These are phyloP conservation scores for Leptothorax acervorum DNA, from an alignment of 2,888 invertebrate species.

Conservation along the genomic window DNA sequence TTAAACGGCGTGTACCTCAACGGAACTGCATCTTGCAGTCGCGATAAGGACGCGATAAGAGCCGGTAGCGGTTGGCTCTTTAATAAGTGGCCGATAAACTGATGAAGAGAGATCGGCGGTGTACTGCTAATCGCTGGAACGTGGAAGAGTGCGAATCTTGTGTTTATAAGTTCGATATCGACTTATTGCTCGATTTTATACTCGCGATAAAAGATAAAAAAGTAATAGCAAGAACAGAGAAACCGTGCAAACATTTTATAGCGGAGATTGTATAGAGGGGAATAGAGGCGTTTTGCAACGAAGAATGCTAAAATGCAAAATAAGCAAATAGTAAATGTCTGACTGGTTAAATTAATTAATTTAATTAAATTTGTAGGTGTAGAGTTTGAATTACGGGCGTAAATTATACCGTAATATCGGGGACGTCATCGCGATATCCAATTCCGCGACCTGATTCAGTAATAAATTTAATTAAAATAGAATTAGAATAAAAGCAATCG, in stretches of 20 bases:
- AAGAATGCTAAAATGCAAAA: not conserved
- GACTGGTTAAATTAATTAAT: not conserved
- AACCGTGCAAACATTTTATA: not conserved
- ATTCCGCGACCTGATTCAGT: not conserved
- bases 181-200: not conserved
- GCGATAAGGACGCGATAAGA: constrained; percentile 59
- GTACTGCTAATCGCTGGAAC: constrained; percentile 18
- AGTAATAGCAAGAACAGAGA: not conserved
- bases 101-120: constrained; percentile 31
- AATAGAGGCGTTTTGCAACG: not conserved
- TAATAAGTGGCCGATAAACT: constrained; percentile 54
- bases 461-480: constrained; percentile 27
- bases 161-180: constrained; percentile 16
- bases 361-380: constrained; percentile 1
- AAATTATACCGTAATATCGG: constrained; percentile 1
- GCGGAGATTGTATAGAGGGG: not conserved
- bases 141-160: constrained; percentile 30
- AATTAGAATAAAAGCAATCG: not conserved
- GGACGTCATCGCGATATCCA: not conserved
- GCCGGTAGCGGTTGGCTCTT: constrained; percentile 31
- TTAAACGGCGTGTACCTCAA: constrained; percentile 46
- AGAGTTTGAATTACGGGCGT: not conserved
- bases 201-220: not conserved
- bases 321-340: not conserved
- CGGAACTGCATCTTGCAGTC: constrained; percentile 43